phyloP scores from a whole-genome alignment of 2,113 vertebrate species.

The Marmota flaviventris region DNA sequence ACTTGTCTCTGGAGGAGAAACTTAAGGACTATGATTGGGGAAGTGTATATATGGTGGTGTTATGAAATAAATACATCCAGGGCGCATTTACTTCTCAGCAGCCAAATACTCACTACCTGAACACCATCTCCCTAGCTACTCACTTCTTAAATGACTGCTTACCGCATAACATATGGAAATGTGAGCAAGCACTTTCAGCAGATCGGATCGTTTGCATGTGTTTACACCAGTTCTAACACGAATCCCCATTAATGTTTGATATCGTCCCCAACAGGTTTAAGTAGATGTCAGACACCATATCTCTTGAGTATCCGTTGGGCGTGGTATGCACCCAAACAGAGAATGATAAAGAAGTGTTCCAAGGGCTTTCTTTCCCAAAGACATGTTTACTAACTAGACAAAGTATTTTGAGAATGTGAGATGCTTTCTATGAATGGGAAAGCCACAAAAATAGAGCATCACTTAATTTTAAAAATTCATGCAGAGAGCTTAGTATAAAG shows the following conservation, averaged over 20 bases:
- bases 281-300: constrained; percentile 86
- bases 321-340: constrained; percentile 64
- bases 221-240: constrained; percentile 91
- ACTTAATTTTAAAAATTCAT: constrained; percentile 52
- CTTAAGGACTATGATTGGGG: constrained; percentile 59
- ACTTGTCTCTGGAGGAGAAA: constrained; percentile 76
- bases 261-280: constrained; percentile 87
- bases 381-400: constrained; percentile 74
- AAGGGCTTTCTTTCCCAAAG: constrained; percentile 16
- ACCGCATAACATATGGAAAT: constrained; percentile 88
- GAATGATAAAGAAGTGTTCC: not conserved
- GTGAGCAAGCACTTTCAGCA: constrained; percentile 85
- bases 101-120: constrained; percentile 72
- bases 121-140: constrained; percentile 74
- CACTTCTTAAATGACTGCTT: constrained; percentile 85
- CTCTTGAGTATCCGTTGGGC: constrained; percentile 79
- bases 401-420: constrained; percentile 69
- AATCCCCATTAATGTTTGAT: constrained; percentile 92
- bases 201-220: constrained; percentile 87
- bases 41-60: not conserved
- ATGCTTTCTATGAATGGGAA: constrained; percentile 57
- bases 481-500: not conserved
- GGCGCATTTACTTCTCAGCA: constrained; percentile 69
- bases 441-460: constrained; percentile 57
- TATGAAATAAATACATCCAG: constrained; percentile 71